Base-by-base conservation (phyloP, 64 coral and sea anemone genomes). In the Montipora capricornis region DNA sequence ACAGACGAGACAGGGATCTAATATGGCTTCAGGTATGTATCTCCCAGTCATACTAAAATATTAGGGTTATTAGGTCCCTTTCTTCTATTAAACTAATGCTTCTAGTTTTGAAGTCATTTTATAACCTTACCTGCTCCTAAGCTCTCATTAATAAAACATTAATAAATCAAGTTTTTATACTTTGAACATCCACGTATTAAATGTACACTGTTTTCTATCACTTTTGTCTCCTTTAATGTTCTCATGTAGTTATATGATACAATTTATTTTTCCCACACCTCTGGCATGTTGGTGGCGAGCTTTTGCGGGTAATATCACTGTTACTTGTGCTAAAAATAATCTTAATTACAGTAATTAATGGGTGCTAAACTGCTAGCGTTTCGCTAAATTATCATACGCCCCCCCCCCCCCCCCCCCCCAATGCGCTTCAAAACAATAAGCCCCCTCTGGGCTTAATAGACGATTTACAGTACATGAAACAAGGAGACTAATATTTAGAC, bases 11-110 rank as follows among this genome's bases (percentile, higher is more conserved):
- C 80, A 85, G 68, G 26, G 57, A 80, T 92, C 90, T 20, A 74
- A 74, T 74, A 74, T 74, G 70, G 70, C 16, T 74, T 74, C 70
- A 84, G 81, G 55, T 84, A 84, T 84, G 57, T 84, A 84, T 84
- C 81, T 84, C 81, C 81, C 58, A 10, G 81, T 84, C 81, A 84
- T 64, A 84, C 81, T 84, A 5, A 84, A 84, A 62, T 84, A 64
- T 84, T 84, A 84, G 1, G 81, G 81, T 66, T 68, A 84, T 82
- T 68, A 84, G 2, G 57, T 84, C 8, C 81, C 81, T 84, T 84
- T 84, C 81, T 84, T 84, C 59, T 84, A 84, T 67, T 84, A 84
- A 84, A 64, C 81, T 84, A 84, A 84, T 84, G 52, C 81, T 84
- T 84, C 59, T 84, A 5, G 81, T 84, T 84, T 84, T 84, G 2